Evolutionary conservation across 1,140 invertebrate species (phyloP), one percentile per base, ranked within the genome.

Genomic region (Lordiphosa clarofinis): DNA sequence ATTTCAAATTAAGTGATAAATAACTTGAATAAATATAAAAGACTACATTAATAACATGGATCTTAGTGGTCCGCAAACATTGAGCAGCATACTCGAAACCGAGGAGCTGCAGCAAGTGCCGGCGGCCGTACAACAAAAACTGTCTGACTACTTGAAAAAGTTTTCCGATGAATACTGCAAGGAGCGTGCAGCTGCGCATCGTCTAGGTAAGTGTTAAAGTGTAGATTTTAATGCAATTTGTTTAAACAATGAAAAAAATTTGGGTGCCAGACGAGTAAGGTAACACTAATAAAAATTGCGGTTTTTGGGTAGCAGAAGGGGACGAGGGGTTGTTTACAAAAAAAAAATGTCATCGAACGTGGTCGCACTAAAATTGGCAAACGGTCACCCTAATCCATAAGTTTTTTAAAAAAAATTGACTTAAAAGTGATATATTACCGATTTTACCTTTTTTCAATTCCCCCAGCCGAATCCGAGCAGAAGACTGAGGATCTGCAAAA

Each of bases 401-500:
- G 2, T 19, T 19, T 19, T 19, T 19, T 2, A 19, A 19, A 19
- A 19, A 19, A 19, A 19, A 1, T 19, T 19, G 21, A 2, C 15
- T 4, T 10, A 40, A 40, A 9, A 40, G 13, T 10, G 21, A 24
- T 40, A 3, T 24, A 48, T 28, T 28, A 13, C n/a, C n/a, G n/a
- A n/a, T n/a, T 39, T 37, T 7, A 52, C 5, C 33, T 57, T 57
- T 47, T 43, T 36, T 31, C n/a, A 5, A 56, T 35, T 8, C 8
- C 11, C 13, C 4, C 38, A 87, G 88, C 89, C 48, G 90, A 92
- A 62, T 78, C 92, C 13, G 91, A 93, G 88, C 90, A 91, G 56
- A 90, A 92, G 67, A 88, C 91, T 38, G 88, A 91, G 39, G 91
- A 92, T 38, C 72, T 92, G 6, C 92, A 91, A 56, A 89, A 90